These are phyloP conservation scores for Silurus asotus DNA, from an alignment of 2,113 vertebrate species.

Conservation along the genomic window DNA sequence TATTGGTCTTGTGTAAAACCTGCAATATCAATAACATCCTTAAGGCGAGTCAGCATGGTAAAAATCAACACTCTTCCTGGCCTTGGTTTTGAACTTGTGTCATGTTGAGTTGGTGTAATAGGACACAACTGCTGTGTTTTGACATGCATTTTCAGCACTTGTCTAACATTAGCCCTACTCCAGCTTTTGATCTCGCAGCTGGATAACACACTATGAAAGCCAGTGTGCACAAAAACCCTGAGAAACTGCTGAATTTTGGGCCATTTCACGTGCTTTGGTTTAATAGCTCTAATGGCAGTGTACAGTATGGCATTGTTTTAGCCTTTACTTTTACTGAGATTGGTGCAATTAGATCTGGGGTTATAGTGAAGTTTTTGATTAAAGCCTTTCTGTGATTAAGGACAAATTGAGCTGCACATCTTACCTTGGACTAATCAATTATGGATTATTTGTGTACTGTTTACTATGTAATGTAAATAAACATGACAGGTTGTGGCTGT, in stretches of 20 bases:
- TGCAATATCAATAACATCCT: constrained; percentile 53
- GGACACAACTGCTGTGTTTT: constrained; percentile 30
- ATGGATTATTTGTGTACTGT: not conserved
- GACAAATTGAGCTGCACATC: not conserved
- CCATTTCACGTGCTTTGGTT: constrained; percentile 32
- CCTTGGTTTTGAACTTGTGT: constrained; percentile 42
- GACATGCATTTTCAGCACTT: constrained; percentile 50
- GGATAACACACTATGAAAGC: constrained; percentile 23
- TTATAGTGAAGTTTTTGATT: constrained; percentile 35
- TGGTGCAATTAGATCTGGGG: constrained; percentile 30
- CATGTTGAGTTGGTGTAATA: constrained; percentile 34
- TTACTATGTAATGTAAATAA: not conserved
- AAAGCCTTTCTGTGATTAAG: constrained; percentile 24
- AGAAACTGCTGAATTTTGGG: constrained; percentile 31
- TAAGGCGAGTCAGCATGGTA: constrained; percentile 48
- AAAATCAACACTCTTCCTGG: constrained; percentile 44
- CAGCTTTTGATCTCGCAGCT: constrained; percentile 29
- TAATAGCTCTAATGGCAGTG: constrained; percentile 48
- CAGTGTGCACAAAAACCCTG: constrained; percentile 12
- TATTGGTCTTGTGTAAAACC: constrained; percentile 27
- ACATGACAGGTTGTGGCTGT: not conserved
- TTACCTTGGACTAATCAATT: not conserved
- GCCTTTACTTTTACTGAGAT: constrained; percentile 20
- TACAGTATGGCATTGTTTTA: constrained; percentile 49
- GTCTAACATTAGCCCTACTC: constrained; percentile 44